phyloP scores from a whole-genome alignment of 2,113 vertebrate species.

The Cairina moschata region DNA sequence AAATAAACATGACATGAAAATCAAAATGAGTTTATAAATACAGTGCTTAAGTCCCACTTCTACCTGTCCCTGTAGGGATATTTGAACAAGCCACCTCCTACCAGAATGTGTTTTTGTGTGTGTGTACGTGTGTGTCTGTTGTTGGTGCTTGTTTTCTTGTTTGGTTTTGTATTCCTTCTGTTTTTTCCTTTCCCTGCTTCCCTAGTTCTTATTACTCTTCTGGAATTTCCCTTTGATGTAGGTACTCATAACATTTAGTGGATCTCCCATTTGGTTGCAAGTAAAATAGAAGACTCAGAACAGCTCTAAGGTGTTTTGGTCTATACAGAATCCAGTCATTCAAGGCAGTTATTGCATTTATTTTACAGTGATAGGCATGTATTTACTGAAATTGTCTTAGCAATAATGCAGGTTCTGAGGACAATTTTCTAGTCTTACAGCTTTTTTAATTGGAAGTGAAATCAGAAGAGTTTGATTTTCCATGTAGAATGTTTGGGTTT shows the following conservation, averaged over 20 bases:
- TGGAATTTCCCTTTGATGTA: background rate
- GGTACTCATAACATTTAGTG: background rate
- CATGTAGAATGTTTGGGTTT: background rate
- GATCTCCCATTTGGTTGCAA: background rate
- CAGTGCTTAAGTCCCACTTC: background rate
- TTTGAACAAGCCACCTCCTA: background rate
- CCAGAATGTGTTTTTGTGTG: background rate
- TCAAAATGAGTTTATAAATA: conserved; percentile 40
- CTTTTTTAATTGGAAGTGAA: conserved; percentile 44
- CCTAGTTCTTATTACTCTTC: background rate
- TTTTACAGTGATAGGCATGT: conserved; percentile 9
- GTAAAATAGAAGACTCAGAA: background rate
- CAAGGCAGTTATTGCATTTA: conserved; percentile 5
- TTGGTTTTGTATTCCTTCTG: background rate
- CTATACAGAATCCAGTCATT: background rate
- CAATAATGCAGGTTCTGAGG: background rate
- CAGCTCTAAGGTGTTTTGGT: background rate
- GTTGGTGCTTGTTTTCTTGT: fast-evolving
- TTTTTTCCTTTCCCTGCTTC: background rate
- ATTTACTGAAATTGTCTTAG: conserved; percentile 40
- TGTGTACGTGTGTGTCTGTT: background rate
- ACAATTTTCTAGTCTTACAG: conserved; percentile 28
- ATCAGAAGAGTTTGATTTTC: conserved; percentile 34
- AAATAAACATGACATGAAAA: conserved; percentile 34
- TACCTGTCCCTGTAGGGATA: background rate